A percentile compares a stretch with the other conserved stretches of the same genome.
These are phyloP conservation scores for Heliconius eleuchia DNA, from an alignment of 1,140 invertebrate genomes.

Conservation along the genomic window DNA sequence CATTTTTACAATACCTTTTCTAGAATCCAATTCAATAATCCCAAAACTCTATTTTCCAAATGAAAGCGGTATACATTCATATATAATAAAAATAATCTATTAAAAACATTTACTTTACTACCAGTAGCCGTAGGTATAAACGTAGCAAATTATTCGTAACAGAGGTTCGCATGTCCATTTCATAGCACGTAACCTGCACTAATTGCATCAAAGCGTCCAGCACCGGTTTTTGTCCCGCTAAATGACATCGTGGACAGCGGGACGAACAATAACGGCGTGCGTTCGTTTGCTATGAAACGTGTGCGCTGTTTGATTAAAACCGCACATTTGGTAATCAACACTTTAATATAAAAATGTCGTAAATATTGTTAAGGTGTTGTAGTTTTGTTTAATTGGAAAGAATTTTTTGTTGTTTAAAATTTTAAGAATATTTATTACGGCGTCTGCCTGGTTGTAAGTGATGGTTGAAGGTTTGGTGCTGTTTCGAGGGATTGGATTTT, in stretches of 20 bases:
- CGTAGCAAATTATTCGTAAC: conserved; percentile 27
- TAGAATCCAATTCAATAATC: too few species aligned
- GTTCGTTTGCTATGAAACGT: conserved; percentile 29
- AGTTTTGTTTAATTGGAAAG: neutral
- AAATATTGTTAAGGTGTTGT: neutral
- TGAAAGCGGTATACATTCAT: too few species aligned
- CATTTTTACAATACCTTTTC: too few species aligned
- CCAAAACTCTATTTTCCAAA: too few species aligned
- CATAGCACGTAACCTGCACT: conserved; percentile 33
- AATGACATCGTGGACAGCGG: conserved; percentile 31
- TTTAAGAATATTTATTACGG: too few species aligned
- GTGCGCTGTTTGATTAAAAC: conserved; percentile 29
- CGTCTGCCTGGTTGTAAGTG: too few species aligned
- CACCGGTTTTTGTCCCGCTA: conserved; percentile 29
- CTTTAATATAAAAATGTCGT: conserved; percentile 7
- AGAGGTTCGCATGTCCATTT: conserved; percentile 21
- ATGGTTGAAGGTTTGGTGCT: too few species aligned
- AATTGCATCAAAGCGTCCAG: conserved; percentile 35
- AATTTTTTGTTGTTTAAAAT: too few species aligned
- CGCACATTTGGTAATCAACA: conserved; percentile 19
- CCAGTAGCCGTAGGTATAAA: too few species aligned
- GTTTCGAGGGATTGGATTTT: too few species aligned
- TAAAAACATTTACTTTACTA: too few species aligned
- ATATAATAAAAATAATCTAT: too few species aligned
- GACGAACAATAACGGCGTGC: conserved; percentile 27